Evolutionary conservation across 92 coral and sea anemone species (phyloP).

Genomic region (Montipora capitata): DNA sequence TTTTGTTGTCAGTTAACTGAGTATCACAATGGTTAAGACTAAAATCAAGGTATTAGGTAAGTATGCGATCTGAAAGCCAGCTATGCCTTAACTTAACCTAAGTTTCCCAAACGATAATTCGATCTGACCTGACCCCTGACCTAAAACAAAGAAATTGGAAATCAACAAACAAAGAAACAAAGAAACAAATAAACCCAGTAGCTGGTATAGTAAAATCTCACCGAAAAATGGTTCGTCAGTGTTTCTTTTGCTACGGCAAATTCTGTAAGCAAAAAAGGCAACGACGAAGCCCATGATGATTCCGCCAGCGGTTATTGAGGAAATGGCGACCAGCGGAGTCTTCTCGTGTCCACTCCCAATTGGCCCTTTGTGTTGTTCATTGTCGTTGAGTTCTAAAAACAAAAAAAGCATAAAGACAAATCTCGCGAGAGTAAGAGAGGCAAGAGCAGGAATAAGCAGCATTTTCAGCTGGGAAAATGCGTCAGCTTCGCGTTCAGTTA

Average conservation of each 20-base stretch:
- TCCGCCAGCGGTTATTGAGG: constrained; percentile 43
- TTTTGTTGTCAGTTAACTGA: no score
- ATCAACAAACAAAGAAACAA: not conserved
- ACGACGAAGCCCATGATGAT: constrained; percentile 41
- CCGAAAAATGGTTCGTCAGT: constrained; percentile 37
- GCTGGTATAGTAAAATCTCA: not conserved
- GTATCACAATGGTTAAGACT: no score
- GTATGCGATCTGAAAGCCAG: no score
- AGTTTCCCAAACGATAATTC: no score
- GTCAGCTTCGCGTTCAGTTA: not conserved
- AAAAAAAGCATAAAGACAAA: not conserved
- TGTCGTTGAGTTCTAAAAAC: not conserved
- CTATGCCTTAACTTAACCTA: no score
- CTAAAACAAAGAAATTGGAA: not conserved
- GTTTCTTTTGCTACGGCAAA: constrained; percentile 21
- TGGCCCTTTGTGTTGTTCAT: no score
- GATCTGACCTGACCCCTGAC: not conserved
- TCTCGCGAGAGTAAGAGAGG: no score
- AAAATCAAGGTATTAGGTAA: no score
- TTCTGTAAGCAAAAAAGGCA: constrained; percentile 32
- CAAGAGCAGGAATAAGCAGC: no score
- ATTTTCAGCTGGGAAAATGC: no score
- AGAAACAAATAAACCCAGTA: not conserved
- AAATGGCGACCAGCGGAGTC: constrained; percentile 27
- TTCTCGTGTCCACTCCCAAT: not conserved